These are phyloP conservation scores for Spermophilus dauricus DNA, from an alignment of 2,113 vertebrate genomes.

Conservation along the genomic window DNA sequence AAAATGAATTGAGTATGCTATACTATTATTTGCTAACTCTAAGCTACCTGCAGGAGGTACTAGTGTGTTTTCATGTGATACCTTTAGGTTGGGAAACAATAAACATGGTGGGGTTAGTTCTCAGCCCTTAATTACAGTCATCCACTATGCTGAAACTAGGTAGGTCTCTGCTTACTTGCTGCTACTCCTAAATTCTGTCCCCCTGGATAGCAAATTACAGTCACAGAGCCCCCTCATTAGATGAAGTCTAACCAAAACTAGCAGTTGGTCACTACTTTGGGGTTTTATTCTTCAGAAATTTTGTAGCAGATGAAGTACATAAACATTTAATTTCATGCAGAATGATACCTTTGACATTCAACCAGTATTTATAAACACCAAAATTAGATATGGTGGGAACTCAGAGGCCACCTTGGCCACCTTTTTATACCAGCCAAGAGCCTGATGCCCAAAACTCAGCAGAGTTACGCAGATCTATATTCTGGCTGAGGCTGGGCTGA, in stretches of 20 bases:
- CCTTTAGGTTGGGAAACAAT: background rate
- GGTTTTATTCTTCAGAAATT: constrained; percentile 39
- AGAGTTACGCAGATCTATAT: background rate
- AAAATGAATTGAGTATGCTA: background rate
- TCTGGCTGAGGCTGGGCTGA: background rate
- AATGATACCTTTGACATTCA: constrained; percentile 23
- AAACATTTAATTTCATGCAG: background rate
- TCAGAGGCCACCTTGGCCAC: background rate
- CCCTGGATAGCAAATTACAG: background rate
- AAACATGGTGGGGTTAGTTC: background rate
- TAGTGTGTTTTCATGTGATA: background rate
- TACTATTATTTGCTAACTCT: background rate
- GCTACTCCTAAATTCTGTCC: background rate
- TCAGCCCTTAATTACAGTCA: background rate
- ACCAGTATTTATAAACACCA: background rate
- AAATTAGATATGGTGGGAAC: background rate
- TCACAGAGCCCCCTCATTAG: background rate
- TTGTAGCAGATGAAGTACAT: background rate
- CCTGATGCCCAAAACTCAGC: background rate
- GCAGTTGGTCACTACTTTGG: background rate
- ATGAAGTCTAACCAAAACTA: background rate
- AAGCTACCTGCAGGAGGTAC: background rate
- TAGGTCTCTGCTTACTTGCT: background rate
- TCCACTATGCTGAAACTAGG: background rate
- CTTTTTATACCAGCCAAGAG: background rate